phyloP scores from a whole-genome alignment of 2,888 invertebrate genomes.

The Zelleria hepariella region DNA sequence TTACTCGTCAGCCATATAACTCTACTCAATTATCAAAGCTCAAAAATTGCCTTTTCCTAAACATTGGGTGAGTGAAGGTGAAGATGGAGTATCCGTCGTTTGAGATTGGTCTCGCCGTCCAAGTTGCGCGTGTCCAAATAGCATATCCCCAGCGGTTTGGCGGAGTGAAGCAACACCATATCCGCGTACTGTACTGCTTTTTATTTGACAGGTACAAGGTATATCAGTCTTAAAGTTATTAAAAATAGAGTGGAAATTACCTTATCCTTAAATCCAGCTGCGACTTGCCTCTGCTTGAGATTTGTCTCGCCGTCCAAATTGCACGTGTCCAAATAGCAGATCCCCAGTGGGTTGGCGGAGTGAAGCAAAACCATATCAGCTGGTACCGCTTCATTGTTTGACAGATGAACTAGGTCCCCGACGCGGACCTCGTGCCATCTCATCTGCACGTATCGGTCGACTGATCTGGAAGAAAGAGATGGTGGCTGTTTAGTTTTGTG shows the following conservation, averaged over 20 bases:
- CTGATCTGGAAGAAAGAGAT: constrained; percentile 72
- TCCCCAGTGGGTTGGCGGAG: constrained; percentile 89
- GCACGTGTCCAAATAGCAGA: constrained; percentile 95
- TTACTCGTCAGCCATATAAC: too few species aligned
- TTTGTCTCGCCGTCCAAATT: constrained; percentile 98
- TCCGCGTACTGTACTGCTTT: constrained; percentile 98
- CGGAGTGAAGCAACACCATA: constrained; percentile 88
- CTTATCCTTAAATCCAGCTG: constrained; percentile 81
- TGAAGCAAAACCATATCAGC: constrained; percentile 93
- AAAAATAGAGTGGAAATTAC: constrained; percentile 44
- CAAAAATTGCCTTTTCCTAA: constrained; percentile 75
- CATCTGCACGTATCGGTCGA: constrained; percentile 84
- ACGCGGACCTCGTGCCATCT: constrained; percentile 93
- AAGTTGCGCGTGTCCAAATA: constrained; percentile 97
- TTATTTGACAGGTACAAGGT: constrained; percentile 97
- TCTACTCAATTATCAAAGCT: too few species aligned
- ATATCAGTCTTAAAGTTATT: too few species aligned
- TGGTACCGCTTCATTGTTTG: constrained; percentile 96
- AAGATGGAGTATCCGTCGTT: too few species aligned
- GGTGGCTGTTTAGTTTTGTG: neutral
- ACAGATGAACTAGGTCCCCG: constrained; percentile 94
- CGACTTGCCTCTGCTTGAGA: constrained; percentile 91
- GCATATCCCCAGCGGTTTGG: constrained; percentile 90
- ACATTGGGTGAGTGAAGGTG: constrained; percentile 87
- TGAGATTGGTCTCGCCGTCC: constrained; percentile 96